Evolutionary conservation across 2,888 invertebrate species (phyloP), one percentile per base, ranked within the genome.

Genomic region (Dinocampus coccinellae): DNA sequence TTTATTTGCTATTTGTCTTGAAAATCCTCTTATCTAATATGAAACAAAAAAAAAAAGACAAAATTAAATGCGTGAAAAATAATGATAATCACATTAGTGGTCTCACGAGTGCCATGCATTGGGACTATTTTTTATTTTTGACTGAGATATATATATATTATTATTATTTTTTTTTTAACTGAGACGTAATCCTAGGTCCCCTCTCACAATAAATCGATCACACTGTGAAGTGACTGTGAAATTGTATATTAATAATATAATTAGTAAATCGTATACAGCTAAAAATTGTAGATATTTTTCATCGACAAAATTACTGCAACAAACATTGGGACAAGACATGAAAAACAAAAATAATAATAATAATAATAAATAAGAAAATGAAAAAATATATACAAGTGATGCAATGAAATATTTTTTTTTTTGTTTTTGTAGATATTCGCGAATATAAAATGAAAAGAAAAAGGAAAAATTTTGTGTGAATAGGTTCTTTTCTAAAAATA

Each of bases 361-460:
- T 36, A 74, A 62, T 73, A 58, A 69, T 61, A 73, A 77, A 39
- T 68, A 29, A 57, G 39, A 42, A 29, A 58, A 72, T 69, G 33
- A 73, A 71, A 76, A 75, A 79, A 79, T 75, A 79, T 67, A 75
- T 62, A 69, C 73, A 75, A 81, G 82, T 82, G 84, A 87, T 86
- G 86, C 85, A 86, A 86, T 84, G 81, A 81, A 66, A 42, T 64
- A 47, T 57, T 33, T 70, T 67, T 33, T 70, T 67, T 85, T 86
- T 80, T 83, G 84, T 85, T 87, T 82, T 86, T 88, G 88, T 88
- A 88, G 88, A 88, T 88, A 88, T 79, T n/a, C 74, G 71, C 77
- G 71, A 73, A 53, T 76, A 75, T 74, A 70, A n/a, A 69, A 80
- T 82, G 75, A 73, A 72, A 72, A 71, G 73, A 73, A 58, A 69